Evolutionary conservation across 2,797 vertebrate genomes (phyloP).

Genomic region (Acanthornis magna): DNA sequence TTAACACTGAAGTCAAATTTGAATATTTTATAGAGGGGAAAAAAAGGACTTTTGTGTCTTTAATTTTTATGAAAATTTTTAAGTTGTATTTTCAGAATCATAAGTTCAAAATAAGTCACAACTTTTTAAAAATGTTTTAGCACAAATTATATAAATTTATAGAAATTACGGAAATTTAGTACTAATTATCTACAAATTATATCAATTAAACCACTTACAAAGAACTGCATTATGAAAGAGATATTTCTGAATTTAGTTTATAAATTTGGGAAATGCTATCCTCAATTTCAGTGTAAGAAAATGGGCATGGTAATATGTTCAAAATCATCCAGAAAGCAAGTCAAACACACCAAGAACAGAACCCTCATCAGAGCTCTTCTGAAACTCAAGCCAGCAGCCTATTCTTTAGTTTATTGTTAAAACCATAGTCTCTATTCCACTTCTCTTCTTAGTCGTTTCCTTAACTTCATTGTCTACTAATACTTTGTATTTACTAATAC

Average conservation of each 20-base stretch:
- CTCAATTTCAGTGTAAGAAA: not conserved
- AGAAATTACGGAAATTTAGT: not conserved
- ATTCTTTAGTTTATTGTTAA: not conserved
- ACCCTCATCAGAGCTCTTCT: not conserved
- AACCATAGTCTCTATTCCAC: not conserved
- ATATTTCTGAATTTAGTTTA: not conserved
- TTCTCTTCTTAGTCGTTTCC: not conserved
- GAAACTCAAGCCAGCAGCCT: not conserved
- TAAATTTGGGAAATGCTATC: not conserved
- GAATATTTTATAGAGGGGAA: not conserved
- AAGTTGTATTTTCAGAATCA: not conserved
- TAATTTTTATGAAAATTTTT: not conserved
- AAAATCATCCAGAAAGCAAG: not conserved
- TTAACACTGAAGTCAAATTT: not conserved
- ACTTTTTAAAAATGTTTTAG: not conserved
- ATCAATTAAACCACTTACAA: not conserved
- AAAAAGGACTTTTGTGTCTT: not conserved
- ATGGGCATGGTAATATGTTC: not conserved
- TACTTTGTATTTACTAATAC: not conserved
- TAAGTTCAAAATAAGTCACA: not conserved
- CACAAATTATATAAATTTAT: no score
- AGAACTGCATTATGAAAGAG: not conserved
- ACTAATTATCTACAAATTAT: not conserved
- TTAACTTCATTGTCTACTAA: not conserved
- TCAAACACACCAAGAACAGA: not conserved